Evolutionary conservation across 37 sponge, comb jelly and placozoan genomes (phyloP), one percentile per base, ranked within the genome.

Genomic region (Lycopodina hypogea): DNA sequence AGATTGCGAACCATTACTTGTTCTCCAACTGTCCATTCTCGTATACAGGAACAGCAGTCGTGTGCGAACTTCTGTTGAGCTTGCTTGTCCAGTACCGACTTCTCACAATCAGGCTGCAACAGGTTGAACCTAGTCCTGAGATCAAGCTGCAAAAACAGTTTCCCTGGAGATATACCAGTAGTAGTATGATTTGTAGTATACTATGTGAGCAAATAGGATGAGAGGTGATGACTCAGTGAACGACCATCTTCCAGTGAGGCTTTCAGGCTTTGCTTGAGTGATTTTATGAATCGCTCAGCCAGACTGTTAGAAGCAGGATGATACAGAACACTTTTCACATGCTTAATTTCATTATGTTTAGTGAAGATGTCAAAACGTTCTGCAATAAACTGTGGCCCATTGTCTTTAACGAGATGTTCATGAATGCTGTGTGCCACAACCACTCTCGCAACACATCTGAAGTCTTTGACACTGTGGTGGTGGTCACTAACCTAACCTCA

Each of bases 201-300:
- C 2, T 71, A 71, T 39, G 26, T 28, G 18, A 71, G 52, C 30
- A 50, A 42, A 51, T 23, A 67, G 35, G 34, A 32, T 4, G 3
- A 12, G 28, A 59, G 3, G 6, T 26, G 28, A 2, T 67, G 36
- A 18, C 23, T 11, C 18, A 42, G 36, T 28, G 50, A 17, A 40
- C 50, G 3, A n/a, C 72, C 30, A 28, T 71, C 72, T 15, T 50
- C 11, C 8, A 8, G 37, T 22, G 52, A 42, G 26, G 52, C 72
- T 52, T 51, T 30, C 51, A 71, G 3, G 18, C 26, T 7, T 7
- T 71, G 9, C 52, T 42, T 71, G 26, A 71, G 36, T 2, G 72
- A 17, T 22, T 18, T 35, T 8, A 71, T 42, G 52, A 71, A 71
- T 42, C 72, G 6, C 52, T 71, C 72, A 28, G 50, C 72, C 72